Base-by-base conservation (phyloP, 2,113 vertebrate species). In the Chinchilla lanigera region DNA sequence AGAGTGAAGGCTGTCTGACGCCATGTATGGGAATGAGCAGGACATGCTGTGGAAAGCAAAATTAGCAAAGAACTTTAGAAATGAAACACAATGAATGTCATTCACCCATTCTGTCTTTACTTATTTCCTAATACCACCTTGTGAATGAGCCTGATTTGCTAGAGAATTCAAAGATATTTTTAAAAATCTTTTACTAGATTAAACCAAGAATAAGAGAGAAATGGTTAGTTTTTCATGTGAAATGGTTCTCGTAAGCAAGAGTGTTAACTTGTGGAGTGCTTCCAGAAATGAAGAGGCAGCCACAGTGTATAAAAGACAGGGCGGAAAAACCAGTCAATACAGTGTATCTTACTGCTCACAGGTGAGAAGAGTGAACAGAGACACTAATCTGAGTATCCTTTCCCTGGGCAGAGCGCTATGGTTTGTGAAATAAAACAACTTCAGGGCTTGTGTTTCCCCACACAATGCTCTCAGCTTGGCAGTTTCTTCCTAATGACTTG, bases 31-130 rank as follows among this genome's bases (percentile, higher is more conserved):
- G 86, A 83, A 77, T 56, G 14, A 60, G 16, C n/a, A 12, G 97
- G 38, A n/a, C 67, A 17, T 11, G 8, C 97, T 97, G 73, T 77
- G 35, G 60, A 81, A 82, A 84, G 26, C n/a, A 92, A 94, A 96
- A 83, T 58, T 5, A 73, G 28, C 3, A 35, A 14, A 89, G 71
- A 67, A 1, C 8, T 24, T 26, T 60, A 14, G 33, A 73, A 93
- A 41, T n/a, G 14, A n/a, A 14, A 12, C 41, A 33, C 20, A 13
- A 13, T 20, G 75, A 19, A 90, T 86, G 65, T 82, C 16, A 65
- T 38, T 54, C 41, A 52, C 11, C 67, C 54, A 28, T 33, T 78
- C 58, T 86, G 9, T 35, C 9, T 85, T 87, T 52, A 33, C 61
- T 93, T 81, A 26, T 58, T 84, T 60, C n/a, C 38, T 73, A 24